Evolutionary conservation across 2,888 invertebrate genomes (phyloP).

Genomic region (Drosophila pseudotalamancana): DNA sequence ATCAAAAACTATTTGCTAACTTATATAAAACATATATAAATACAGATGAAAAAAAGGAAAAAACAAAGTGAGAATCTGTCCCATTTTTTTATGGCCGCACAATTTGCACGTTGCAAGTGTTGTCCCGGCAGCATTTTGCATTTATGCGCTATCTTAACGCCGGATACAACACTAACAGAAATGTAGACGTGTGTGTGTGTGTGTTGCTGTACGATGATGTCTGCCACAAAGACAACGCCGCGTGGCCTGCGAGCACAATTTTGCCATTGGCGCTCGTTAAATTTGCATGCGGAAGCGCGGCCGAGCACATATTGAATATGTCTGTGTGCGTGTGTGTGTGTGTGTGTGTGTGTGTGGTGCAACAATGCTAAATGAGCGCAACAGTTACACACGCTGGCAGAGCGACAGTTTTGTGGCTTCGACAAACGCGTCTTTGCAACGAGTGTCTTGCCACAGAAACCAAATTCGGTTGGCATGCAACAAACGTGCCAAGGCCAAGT

Average conservation of each 20-base stretch:
- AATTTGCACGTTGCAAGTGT: slow-evolving; percentile 48
- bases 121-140: slow-evolving; percentile 44
- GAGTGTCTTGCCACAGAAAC: slow-evolving; percentile 29
- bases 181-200: background rate
- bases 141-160: slow-evolving; percentile 52
- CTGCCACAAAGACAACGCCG: slow-evolving; percentile 66
- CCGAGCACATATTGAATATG: slow-evolving; percentile 4
- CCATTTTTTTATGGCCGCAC: slow-evolving; percentile 12
- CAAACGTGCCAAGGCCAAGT: slow-evolving; percentile 70
- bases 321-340: slow-evolving; percentile 6
- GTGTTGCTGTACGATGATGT: slow-evolving; percentile 13
- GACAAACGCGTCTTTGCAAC: slow-evolving; percentile 20
- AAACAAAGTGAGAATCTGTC: slow-evolving; percentile 21
- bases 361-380: slow-evolving; percentile 50
- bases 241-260: slow-evolving; percentile 69
- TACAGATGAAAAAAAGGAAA: background rate
- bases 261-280: slow-evolving; percentile 76
- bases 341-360: slow-evolving; percentile 3
- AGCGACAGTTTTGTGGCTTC: slow-evolving; percentile 56
- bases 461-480: slow-evolving; percentile 72
- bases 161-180: slow-evolving; percentile 62
- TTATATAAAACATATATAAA: slow-evolving; percentile 2
- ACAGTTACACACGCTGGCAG: slow-evolving; percentile 38
- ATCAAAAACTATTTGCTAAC: background rate
- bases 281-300: slow-evolving; percentile 69